Percentiles rank a stretch among this genome's conserved stretches.
Conservation (phyloP, 2,113 vertebrate genomes). For the Pungitius pungitius region DNA sequence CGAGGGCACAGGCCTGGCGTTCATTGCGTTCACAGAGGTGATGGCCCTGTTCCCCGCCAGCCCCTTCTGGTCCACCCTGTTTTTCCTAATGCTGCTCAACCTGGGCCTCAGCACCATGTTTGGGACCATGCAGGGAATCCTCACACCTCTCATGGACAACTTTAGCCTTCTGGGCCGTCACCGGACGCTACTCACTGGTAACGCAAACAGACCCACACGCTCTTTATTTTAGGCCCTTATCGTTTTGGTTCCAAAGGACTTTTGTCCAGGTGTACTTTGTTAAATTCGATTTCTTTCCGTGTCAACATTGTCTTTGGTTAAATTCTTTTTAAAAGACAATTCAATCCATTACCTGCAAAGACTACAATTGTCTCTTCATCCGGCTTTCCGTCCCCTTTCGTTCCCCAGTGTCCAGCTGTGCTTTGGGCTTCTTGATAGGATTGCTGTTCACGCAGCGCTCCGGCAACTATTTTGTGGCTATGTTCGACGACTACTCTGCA, state of each 20-base stretch:
- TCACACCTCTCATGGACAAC: conserved; percentile 96
- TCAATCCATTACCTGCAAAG: not conserved
- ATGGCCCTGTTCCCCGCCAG: conserved; percentile 97
- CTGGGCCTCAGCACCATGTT: conserved; percentile 98
- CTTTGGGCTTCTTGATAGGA: conserved; percentile 90
- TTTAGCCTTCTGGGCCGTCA: conserved; percentile 86
- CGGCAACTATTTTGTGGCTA: conserved; percentile 98
- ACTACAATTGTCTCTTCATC: not conserved
- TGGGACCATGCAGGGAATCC: conserved; percentile 98
- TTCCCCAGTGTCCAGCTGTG: conserved; percentile 87
- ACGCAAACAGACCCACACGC: not conserved
- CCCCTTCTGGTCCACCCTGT: conserved; percentile 97
- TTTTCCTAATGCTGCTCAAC: conserved; percentile 99
- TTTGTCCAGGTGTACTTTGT: not conserved
- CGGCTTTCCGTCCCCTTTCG: not conserved
- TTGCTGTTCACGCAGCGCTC: conserved; percentile 96
- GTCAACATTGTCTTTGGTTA: too few species aligned
- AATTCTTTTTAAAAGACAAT: not conserved
- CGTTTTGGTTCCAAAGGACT: not conserved
- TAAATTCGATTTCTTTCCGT: too few species aligned
- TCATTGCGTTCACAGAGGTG: conserved; percentile 98
- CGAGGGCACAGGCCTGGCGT: conserved; percentile 96
- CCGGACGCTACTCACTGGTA: conserved; percentile 78
- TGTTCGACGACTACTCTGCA: conserved; percentile 99
- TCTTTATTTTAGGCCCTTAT: not conserved